Evolutionary conservation across 2,888 invertebrate genomes (phyloP), one percentile per base, ranked within the genome.

Genomic region (Mythimna loreyi): DNA sequence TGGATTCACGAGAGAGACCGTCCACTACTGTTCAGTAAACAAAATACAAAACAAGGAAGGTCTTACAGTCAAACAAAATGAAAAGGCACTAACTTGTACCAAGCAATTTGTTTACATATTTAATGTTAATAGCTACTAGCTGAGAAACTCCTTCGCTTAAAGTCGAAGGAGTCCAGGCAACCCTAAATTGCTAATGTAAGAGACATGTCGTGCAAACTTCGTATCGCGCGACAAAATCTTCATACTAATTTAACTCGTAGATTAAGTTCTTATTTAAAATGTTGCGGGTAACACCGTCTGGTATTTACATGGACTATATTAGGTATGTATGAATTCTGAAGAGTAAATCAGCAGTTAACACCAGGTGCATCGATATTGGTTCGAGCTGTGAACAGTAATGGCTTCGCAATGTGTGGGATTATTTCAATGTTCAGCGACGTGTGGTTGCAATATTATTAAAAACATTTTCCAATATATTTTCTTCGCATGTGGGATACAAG

Each of bases 241-340:
- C 71, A 76, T 80, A 78, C 80, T 78, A 74, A 81, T 73, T 81
- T 77, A 67, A 65, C 76, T 66, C 63, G 13, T 77, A 73, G 60
- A 72, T 69, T 69, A 68, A 67, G 62, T 47, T 62, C 66, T 62
- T 52, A 59, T 72, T 76, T 80, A 62, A 69, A 77, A 77, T 69
- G 56, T 79, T 64, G 58, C 21, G 11, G 67, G 45, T 61, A 47
- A 45, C 43, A 61, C 45, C 47, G 67, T 58, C 66, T 66, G 25
- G 61, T 74, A 49, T 56, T 57, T 47, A 52, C 55, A 43, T 25
- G 13, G n/a, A 40, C 21, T 63, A 57, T 49, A 47, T 33, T 63
- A 49, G 56, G 43, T 50, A 21, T 56, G 36, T 50, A 19, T 30
- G 7, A 21, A 8, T 19, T 43, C 21, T 30, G 16, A 11, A 21